phyloP scores from a whole-genome alignment of 2,113 vertebrate genomes.

The Andinoacara biseriatus region DNA sequence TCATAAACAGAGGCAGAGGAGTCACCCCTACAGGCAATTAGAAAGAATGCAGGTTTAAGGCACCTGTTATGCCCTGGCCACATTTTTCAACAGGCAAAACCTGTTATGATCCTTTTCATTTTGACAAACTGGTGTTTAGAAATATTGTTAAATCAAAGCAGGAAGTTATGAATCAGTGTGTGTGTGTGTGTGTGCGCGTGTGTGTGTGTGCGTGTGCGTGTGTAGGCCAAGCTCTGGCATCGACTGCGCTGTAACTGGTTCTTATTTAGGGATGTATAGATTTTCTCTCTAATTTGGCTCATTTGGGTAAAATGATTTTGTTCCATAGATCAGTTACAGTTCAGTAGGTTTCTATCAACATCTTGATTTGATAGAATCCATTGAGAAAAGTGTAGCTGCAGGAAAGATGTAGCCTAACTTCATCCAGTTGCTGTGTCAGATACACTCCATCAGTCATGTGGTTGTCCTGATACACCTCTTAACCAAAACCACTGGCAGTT shows the following conservation, averaged over 20 bases:
- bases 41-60: background rate
- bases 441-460: conserved; percentile 24
- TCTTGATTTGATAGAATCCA: background rate
- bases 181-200: too few species aligned
- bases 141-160: background rate
- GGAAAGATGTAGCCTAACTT: background rate
- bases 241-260: background rate
- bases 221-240: background rate
- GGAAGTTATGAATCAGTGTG: background rate
- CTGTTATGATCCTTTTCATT: background rate
- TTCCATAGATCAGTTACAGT: background rate
- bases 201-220: background rate
- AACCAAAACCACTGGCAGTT: conserved; percentile 52
- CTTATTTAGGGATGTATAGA: background rate
- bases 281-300: background rate
- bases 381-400: background rate
- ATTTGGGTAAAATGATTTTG: background rate
- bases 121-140: background rate
- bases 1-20: background rate
- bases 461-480: conserved; percentile 15
- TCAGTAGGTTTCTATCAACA: background rate
- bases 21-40: background rate
- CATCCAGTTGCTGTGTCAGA: conserved; percentile 26
- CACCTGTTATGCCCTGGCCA: background rate
- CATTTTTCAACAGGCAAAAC: background rate